These are phyloP conservation scores for Tangara arthus DNA, from an alignment of 2,797 vertebrate genomes.

Conservation along the genomic window DNA sequence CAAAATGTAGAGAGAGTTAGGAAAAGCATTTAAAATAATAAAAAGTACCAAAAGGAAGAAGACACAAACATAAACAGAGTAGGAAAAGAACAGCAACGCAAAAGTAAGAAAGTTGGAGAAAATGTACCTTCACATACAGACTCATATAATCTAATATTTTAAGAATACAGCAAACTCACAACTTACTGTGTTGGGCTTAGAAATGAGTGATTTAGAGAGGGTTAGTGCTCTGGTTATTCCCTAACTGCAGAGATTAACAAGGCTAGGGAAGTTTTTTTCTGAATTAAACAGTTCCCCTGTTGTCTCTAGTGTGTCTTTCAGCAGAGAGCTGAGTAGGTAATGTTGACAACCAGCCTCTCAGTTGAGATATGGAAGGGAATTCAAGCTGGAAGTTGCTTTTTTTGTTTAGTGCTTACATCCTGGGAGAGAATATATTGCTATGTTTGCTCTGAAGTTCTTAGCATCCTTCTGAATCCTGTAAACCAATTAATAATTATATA, in stretches of 20 bases:
- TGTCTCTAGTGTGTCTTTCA: background rate
- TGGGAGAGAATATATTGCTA: background rate
- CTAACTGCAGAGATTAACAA: background rate
- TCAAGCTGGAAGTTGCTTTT: background rate
- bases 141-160: background rate
- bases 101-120: background rate
- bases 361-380: background rate
- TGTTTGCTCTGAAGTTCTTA: background rate
- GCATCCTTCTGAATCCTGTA: background rate
- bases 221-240: background rate
- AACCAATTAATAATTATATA: background rate
- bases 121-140: background rate
- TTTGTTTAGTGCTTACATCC: background rate
- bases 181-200: background rate
- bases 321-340: background rate
- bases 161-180: accelerated
- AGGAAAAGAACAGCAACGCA: background rate
- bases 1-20: background rate
- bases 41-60: background rate
- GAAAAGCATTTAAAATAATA: background rate
- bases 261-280: background rate
- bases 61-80: background rate
- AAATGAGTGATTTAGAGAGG: background rate
- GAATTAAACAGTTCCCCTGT: background rate
- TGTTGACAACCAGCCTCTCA: background rate